Conservation (phyloP, 2,888 invertebrate genomes). For the Amblyjoppa fuscipennis region DNA sequence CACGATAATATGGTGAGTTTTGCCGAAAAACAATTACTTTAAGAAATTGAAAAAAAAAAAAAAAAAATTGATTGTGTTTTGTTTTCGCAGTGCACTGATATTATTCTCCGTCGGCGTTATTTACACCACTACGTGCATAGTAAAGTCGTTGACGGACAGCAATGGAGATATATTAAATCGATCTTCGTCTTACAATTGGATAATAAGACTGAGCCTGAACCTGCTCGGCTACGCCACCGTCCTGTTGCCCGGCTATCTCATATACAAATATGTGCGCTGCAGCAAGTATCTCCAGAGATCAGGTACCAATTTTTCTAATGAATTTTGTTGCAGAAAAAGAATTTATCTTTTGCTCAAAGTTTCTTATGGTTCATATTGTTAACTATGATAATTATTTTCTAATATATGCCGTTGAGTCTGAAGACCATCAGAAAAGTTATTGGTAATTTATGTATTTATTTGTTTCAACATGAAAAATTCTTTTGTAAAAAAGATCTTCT, state of each 20-base stretch:
- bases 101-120: slow-evolving; percentile 85
- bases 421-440: too few relatives aligned
- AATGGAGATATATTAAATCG: slow-evolving; percentile 77
- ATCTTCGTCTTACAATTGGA: slow-evolving; percentile 89
- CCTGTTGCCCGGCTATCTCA: slow-evolving; percentile 93
- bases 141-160: slow-evolving; percentile 80
- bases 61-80: slow-evolving; percentile 20
- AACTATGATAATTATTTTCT: too few relatives aligned
- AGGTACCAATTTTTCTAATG: slow-evolving; percentile 76
- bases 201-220: slow-evolving; percentile 92
- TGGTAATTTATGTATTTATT: too few relatives aligned
- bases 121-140: slow-evolving; percentile 85
- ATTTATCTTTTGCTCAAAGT: too few relatives aligned
- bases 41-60: slow-evolving; percentile 10
- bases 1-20: slow-evolving; percentile 82
- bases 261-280: slow-evolving; percentile 92
- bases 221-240: slow-evolving; percentile 95
- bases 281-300: slow-evolving; percentile 93
- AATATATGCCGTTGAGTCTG: too few relatives aligned
- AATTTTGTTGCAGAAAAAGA: slow-evolving; percentile 26
- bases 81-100: slow-evolving; percentile 84
- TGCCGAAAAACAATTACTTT: slow-evolving; percentile 7
- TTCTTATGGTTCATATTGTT: too few relatives aligned
- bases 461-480: too few relatives aligned
- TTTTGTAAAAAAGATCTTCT: too few relatives aligned